phyloP scores from a whole-genome alignment of 2,113 vertebrate genomes.

The Nycticryphes semicollaris region DNA sequence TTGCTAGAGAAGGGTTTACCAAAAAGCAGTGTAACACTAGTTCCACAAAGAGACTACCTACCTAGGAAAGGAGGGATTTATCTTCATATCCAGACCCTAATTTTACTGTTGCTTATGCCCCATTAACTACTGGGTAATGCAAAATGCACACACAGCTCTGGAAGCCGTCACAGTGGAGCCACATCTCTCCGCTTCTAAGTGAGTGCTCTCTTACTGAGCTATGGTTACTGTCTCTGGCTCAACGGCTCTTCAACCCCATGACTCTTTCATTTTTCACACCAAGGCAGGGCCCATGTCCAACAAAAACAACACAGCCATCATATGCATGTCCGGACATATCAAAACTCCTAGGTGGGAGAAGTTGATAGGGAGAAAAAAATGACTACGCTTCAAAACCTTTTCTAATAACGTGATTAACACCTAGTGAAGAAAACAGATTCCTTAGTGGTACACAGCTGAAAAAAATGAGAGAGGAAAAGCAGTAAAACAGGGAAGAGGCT shows the following conservation, averaged over 20 bases:
- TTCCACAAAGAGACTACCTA: neutral
- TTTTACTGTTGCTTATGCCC: neutral
- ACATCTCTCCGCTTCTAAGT: neutral
- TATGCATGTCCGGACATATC: neutral
- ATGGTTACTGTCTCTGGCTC: neutral
- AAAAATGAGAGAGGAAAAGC: neutral
- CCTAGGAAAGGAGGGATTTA: neutral
- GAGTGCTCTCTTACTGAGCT: neutral
- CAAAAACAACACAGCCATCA: neutral
- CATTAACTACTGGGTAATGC: neutral
- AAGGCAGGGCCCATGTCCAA: neutral
- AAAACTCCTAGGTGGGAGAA: neutral
- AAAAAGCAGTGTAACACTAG: neutral
- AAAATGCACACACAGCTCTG: neutral
- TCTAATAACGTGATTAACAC: neutral
- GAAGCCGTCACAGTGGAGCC: neutral
- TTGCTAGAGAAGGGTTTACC: neutral
- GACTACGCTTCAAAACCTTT: neutral
- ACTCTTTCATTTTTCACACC: neutral
- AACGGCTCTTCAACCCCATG: neutral
- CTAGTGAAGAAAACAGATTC: neutral
- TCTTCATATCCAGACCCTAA: neutral
- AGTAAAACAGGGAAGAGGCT: neutral
- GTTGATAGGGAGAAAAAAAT: neutral
- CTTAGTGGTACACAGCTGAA: neutral